phyloP scores from a whole-genome alignment of 2,888 invertebrate genomes.

The Eristalis arbustorum region DNA sequence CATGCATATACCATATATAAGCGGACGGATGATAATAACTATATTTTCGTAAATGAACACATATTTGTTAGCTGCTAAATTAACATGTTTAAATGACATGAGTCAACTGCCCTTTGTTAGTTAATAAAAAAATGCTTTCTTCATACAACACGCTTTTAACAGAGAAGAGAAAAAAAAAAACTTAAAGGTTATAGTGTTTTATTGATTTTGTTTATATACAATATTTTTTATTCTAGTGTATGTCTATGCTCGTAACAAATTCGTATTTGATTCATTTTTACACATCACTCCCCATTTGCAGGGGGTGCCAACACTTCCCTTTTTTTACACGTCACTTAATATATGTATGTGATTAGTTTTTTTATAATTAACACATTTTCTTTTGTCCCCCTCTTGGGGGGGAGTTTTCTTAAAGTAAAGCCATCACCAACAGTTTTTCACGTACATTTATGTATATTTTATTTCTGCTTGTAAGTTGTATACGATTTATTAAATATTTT shows the following conservation, averaged over 20 bases:
- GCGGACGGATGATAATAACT: slow-evolving; percentile 66
- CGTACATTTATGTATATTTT: neutral
- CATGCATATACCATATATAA: slow-evolving; percentile 39
- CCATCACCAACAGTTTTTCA: slow-evolving; percentile 51
- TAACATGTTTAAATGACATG: neutral
- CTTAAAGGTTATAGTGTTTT: neutral
- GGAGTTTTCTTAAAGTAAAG: slow-evolving; percentile 41
- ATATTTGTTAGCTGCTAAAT: slow-evolving; percentile 13
- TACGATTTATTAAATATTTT: slow-evolving; percentile 7
- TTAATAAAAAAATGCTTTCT: neutral
- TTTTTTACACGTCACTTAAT: slow-evolving; percentile 38
- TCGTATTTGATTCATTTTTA: slow-evolving; percentile 22
- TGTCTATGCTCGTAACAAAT: slow-evolving; percentile 44
- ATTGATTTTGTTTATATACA: slow-evolving; percentile 34
- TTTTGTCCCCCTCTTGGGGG: slow-evolving; percentile 35
- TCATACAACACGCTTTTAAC: slow-evolving; percentile 2
- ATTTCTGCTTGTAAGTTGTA: neutral
- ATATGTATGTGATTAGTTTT: neutral
- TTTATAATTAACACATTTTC: slow-evolving; percentile 15
- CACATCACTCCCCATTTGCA: neutral
- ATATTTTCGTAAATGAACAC: slow-evolving; percentile 57
- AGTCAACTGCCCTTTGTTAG: neutral
- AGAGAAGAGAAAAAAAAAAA: slow-evolving; percentile 8
- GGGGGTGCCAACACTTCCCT: neutral
- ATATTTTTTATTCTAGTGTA: slow-evolving; percentile 5